phyloP scores from a whole-genome alignment of 2,888 invertebrate species.

The Rhingia rostrata region DNA sequence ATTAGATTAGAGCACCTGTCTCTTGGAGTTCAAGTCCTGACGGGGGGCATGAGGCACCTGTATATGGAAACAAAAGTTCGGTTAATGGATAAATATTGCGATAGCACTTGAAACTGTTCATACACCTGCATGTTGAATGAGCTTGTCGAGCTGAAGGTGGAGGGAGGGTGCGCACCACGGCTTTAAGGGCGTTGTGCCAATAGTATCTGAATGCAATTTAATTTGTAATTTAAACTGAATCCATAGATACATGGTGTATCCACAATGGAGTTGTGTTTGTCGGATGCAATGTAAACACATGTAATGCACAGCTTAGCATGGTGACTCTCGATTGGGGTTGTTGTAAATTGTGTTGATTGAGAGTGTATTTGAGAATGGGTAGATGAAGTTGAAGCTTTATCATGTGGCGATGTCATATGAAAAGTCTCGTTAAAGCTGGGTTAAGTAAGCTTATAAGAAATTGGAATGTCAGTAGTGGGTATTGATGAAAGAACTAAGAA shows the following conservation, averaged over 20 bases:
- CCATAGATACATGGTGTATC: conserved; percentile 13
- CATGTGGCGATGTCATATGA: too few species aligned
- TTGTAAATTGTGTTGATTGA: conserved; percentile 42
- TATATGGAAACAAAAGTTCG: conserved; percentile 63
- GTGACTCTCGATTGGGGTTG: conserved; percentile 19
- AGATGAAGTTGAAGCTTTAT: too few species aligned
- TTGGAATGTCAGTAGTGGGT: too few species aligned
- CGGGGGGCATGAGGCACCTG: background rate
- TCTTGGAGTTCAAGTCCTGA: conserved; percentile 41
- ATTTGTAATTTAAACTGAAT: conserved; percentile 71
- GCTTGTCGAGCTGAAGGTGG: conserved; percentile 8
- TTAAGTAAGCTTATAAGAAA: too few species aligned
- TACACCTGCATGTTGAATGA: conserved; percentile 51
- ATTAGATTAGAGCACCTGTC: conserved; percentile 73
- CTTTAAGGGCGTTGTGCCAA: conserved; percentile 37
- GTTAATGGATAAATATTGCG: conserved; percentile 74
- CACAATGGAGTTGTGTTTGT: conserved; percentile 41
- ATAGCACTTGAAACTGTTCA: conserved; percentile 69
- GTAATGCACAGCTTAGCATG: conserved; percentile 54
- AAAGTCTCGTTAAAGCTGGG: too few species aligned
- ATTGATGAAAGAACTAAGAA: too few species aligned
- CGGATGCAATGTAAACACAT: conserved; percentile 55
- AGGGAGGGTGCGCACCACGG: background rate
- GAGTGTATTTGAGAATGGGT: background rate
- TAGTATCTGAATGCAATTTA: conserved; percentile 63